phyloP scores from a whole-genome alignment of 2,888 invertebrate species.

The Drosophila anomalata region DNA sequence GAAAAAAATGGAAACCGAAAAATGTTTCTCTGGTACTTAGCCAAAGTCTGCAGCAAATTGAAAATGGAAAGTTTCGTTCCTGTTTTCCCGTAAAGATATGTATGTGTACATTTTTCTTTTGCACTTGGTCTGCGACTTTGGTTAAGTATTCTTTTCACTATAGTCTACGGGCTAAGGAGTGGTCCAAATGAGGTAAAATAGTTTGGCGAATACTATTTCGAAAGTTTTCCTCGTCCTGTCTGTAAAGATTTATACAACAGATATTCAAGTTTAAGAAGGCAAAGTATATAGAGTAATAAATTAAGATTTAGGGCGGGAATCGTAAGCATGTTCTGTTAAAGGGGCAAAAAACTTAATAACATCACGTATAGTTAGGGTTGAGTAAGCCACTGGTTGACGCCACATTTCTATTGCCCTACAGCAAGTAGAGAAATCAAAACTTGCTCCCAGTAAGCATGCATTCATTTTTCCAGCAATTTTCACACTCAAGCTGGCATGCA shows the following conservation, averaged over 20 bases:
- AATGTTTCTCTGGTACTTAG: slow-evolving; percentile 46
- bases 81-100: slow-evolving; percentile 50
- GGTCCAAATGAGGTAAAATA: slow-evolving; percentile 71
- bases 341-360: slow-evolving; percentile 17
- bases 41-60: slow-evolving; percentile 63
- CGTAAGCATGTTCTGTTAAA: background rate
- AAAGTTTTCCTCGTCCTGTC: slow-evolving; percentile 47
- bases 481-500: slow-evolving; percentile 73
- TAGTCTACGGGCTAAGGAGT: slow-evolving; percentile 30
- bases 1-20: slow-evolving; percentile 13
- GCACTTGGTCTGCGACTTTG: slow-evolving; percentile 56
- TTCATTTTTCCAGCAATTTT: slow-evolving; percentile 72
- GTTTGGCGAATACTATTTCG: slow-evolving; percentile 54
- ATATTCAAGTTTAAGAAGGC: slow-evolving; percentile 46
- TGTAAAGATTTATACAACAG: slow-evolving; percentile 65
- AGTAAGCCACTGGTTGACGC: slow-evolving; percentile 18
- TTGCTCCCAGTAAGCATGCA: slow-evolving; percentile 31
- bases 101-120: slow-evolving; percentile 20
- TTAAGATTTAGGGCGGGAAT: slow-evolving; percentile 15
- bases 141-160: slow-evolving; percentile 18
- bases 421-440: slow-evolving; percentile 47
- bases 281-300: slow-evolving; percentile 13
- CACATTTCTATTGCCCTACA: slow-evolving; percentile 18
- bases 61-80: slow-evolving; percentile 71
- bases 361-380: slow-evolving; percentile 30